Percentiles rank a stretch among this genome's conserved stretches.
Evolutionary conservation across 2,888 invertebrate genomes (phyloP).

Genomic region (Tryphoninae sp.): DNA sequence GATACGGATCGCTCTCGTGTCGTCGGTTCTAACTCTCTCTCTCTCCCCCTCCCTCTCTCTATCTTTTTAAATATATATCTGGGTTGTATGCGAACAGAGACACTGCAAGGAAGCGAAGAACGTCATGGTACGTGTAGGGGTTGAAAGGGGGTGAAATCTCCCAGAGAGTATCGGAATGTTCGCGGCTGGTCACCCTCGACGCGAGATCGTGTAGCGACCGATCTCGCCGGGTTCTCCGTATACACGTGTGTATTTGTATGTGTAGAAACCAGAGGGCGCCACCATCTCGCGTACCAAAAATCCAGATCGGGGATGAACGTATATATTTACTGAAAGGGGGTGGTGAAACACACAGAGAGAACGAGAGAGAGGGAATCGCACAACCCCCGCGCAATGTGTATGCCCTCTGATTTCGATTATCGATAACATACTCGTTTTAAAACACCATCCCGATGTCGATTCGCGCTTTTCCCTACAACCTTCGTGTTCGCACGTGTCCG

Average conservation of each 20-base stretch:
- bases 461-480: conserved; percentile 58
- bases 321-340: background rate
- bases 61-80: conserved; percentile 3
- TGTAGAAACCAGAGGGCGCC: background rate
- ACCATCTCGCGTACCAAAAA: conserved; percentile 9
- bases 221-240: background rate
- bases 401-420: conserved; percentile 78
- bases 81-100: background rate
- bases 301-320: conserved; percentile 6
- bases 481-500: conserved; percentile 13
- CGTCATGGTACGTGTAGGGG: background rate
- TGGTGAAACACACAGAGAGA: background rate
- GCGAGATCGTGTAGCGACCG: conserved; percentile 64
- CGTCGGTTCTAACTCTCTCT: conserved; percentile 31
- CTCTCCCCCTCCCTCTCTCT: too few species aligned
- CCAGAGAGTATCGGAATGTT: conserved; percentile 72
- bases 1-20: conserved; percentile 70
- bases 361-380: conserved; percentile 49
- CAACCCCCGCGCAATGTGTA: conserved; percentile 70
- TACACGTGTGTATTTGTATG: background rate
- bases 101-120: background rate
- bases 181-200: conserved; percentile 75
- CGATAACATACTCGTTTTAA: conserved; percentile 79
- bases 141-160: conserved; percentile 42
- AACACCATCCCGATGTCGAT: conserved; percentile 74